These are phyloP conservation scores for Protobothrops mucrosquamatus DNA, from an alignment of 2,113 vertebrate genomes.

Conservation along the genomic window DNA sequence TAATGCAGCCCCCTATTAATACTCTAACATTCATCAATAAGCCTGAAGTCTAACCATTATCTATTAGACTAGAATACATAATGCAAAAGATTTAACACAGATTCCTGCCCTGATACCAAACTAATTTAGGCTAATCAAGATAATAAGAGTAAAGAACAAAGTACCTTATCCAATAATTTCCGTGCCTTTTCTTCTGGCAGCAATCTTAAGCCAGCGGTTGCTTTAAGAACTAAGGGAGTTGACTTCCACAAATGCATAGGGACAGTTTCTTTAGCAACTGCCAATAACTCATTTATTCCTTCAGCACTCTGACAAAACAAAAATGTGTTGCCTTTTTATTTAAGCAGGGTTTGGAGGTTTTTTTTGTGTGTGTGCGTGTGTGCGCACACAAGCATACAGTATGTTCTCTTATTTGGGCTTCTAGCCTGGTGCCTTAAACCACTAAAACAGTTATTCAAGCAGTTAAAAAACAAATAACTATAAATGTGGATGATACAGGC, in stretches of 20 bases:
- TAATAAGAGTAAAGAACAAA: background rate
- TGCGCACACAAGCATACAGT: background rate
- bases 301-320: conserved; percentile 71
- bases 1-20: background rate
- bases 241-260: conserved; percentile 76
- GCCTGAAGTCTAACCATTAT: background rate
- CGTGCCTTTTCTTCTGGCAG: conserved; percentile 86
- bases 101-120: background rate
- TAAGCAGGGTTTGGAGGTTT: background rate
- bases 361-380: background rate
- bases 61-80: background rate
- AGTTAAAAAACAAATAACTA: background rate
- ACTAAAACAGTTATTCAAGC: background rate
- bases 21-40: background rate
- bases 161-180: conserved; percentile 81
- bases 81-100: background rate
- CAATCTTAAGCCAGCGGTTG: conserved; percentile 89
- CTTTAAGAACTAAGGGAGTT: conserved; percentile 87
- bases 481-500: background rate
- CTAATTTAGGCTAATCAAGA: background rate
- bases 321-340: background rate
- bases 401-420: background rate
- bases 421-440: background rate
- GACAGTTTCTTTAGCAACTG: conserved; percentile 78
- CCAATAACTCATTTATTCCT: conserved; percentile 81